Percentiles rank a stretch among this genome's conserved stretches.
These are phyloP conservation scores for Artemia sp. DNA, from an alignment of 2,888 invertebrate species.

Conservation along the genomic window DNA sequence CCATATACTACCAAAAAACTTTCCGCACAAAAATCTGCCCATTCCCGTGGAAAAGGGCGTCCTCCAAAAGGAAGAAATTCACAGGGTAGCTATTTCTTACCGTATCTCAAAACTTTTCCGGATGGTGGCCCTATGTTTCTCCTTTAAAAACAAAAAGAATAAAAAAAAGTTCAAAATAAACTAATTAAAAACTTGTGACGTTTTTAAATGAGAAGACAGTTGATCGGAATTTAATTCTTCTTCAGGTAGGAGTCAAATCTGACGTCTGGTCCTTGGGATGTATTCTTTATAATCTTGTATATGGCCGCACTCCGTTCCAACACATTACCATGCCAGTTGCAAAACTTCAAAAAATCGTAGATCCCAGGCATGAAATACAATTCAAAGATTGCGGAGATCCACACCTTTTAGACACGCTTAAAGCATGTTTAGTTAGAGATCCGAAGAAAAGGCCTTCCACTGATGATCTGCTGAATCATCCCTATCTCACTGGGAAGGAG, in stretches of 20 bases:
- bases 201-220: too few species aligned
- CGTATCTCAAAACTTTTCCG: too few species aligned
- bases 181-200: too few species aligned
- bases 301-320: constrained; percentile 76
- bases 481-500: constrained; percentile 30
- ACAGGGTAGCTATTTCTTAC: too few species aligned
- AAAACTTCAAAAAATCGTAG: constrained; percentile 59
- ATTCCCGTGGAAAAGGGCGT: too few species aligned
- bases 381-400: constrained; percentile 42
- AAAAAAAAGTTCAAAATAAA: too few species aligned
- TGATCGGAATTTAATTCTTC: constrained; percentile 1
- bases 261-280: constrained; percentile 97
- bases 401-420: constrained; percentile 45
- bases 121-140: too few species aligned
- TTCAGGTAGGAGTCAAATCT: constrained; percentile 67
- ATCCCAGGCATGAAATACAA: constrained; percentile 51
- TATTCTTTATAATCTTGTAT: constrained; percentile 80
- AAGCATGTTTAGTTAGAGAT: constrained; percentile 54
- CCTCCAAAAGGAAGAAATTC: too few species aligned
- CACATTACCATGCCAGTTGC: constrained; percentile 51
- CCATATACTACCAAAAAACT: too few species aligned
- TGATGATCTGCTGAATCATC: constrained; percentile 46
- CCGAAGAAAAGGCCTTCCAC: constrained; percentile 54
- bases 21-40: too few species aligned
- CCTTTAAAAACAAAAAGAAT: too few species aligned